Conservation (phyloP, 1,140 invertebrate species). For the Drosophila suzukii region DNA sequence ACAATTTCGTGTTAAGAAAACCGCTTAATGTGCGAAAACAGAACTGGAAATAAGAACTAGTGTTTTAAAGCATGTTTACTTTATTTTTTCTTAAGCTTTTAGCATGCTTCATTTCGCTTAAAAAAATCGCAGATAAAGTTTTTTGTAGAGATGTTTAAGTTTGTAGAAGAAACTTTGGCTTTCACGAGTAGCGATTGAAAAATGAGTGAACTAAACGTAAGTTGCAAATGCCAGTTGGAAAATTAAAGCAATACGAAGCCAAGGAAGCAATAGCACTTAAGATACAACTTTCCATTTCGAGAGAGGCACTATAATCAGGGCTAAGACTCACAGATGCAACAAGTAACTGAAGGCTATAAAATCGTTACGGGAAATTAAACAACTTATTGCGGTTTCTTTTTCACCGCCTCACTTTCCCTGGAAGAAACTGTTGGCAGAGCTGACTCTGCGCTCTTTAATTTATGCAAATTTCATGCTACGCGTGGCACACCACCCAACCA, state of each 20-base stretch:
- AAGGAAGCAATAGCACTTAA: constrained; percentile 2
- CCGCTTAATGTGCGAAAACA: constrained; percentile 10
- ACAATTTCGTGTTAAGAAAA: constrained; percentile 16
- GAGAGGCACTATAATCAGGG: constrained; percentile 24
- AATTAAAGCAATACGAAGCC: not conserved
- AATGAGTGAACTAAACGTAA: constrained; percentile 2
- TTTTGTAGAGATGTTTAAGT: constrained; percentile 3
- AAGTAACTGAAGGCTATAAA: constrained; percentile 62
- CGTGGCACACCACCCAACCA: constrained; percentile 48
- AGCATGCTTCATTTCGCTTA: constrained; percentile 11
- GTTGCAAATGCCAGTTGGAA: not conserved
- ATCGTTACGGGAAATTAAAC: constrained; percentile 71
- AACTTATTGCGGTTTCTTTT: constrained; percentile 62
- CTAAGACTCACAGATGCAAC: constrained; percentile 47
- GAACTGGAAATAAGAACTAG: not conserved
- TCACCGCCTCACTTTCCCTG: not conserved
- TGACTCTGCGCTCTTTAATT: constrained; percentile 65
- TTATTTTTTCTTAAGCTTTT: constrained; percentile 8
- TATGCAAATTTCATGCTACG: constrained; percentile 80
- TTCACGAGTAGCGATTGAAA: constrained; percentile 14
- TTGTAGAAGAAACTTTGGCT: not conserved
- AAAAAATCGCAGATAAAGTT: constrained; percentile 26
- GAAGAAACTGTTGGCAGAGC: constrained; percentile 28
- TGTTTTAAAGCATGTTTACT: not conserved
- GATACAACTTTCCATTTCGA: constrained; percentile 37